Base-by-base conservation (phyloP, 2,888 invertebrate species). In the Crepidodera aurea region DNA sequence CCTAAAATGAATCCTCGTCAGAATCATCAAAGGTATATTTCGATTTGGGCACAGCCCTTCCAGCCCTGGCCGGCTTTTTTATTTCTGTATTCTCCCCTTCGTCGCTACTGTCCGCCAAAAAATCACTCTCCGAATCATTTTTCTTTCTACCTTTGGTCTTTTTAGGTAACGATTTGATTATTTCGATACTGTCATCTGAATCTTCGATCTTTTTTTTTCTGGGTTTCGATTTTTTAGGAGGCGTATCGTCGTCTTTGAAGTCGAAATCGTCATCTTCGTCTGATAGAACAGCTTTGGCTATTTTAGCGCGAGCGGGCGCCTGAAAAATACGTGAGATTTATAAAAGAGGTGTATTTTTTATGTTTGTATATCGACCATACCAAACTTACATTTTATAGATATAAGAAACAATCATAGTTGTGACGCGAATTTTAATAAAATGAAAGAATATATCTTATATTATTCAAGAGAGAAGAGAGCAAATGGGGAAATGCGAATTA, bases 11-110 rank as follows among this genome's bases (percentile, higher is more conserved):
- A 34, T 56, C 54, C 1, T 60, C 61, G 12, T 73, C 74, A 60
- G 84, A 84, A 71, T 82, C 84, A 68, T 79, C 78, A 72, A 85
- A 84, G 59, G 82, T 83, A 68, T 81, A 79, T 61, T 75, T 78
- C 22, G 71, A 70, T 51, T 74, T 75, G 29, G 70, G 75, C 4
- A 72, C 75, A 16, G 77, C 77, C 4, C 81, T 51, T 2, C 70
- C 69, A 0, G 68, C 70, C 16, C 68, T 80, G 10, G 69, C 69
- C 8, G 68, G 56, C 51, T 60, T 67, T 37, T 50, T 55, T 7
- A 56, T 48, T 40, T 57, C 54, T 29, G 55, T 40, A 18, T 39
- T 51, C 22, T 59, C 57, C 13, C 22, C 55, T 27, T 42, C 22
- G 44, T 55, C 56, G 18, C 32, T 29, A 13, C 59, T 53, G 40